phyloP scores from a whole-genome alignment of 2,113 vertebrate genomes.

The Microtus richardsoni region DNA sequence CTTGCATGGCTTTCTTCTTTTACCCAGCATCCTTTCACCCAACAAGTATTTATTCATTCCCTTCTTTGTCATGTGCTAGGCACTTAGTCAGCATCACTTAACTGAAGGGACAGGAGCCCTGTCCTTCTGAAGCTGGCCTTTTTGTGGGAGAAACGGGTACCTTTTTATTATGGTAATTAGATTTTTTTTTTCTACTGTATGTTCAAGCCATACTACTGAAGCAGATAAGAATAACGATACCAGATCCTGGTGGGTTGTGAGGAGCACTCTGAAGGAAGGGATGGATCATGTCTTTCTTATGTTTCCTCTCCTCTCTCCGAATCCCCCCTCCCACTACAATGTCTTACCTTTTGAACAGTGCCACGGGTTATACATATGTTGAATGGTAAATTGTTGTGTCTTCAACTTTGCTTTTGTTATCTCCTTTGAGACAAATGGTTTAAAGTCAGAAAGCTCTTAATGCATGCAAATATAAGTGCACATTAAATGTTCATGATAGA shows the following conservation, averaged over 20 bases:
- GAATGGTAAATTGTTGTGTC: not conserved
- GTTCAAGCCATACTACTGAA: not conserved
- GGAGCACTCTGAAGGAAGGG: not conserved
- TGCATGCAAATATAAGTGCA: not conserved
- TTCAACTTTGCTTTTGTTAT: conserved; percentile 6
- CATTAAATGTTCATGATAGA: not conserved
- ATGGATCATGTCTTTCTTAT: not conserved
- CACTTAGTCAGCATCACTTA: not conserved
- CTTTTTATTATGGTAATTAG: conserved; percentile 11
- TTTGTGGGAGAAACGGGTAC: not conserved
- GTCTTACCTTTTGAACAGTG: conserved; percentile 17
- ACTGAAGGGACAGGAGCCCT: not conserved
- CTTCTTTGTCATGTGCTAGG: not conserved
- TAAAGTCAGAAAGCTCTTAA: conserved; percentile 10
- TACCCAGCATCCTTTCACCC: not conserved
- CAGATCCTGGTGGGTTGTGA: not conserved
- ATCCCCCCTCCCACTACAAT: not conserved
- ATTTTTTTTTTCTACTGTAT: not conserved
- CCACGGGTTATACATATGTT: not conserved
- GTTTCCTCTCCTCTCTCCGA: not conserved
- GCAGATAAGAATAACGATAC: not conserved
- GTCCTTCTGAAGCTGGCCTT: not conserved
- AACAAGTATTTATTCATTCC: not conserved
- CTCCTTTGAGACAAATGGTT: conserved; percentile 2
- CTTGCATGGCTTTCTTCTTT: not conserved